Percentiles rank a stretch among this genome's conserved stretches.
These are phyloP conservation scores for Coelogynopora nodosa DNA, from an alignment of 2,888 invertebrate species.

Conservation along the genomic window DNA sequence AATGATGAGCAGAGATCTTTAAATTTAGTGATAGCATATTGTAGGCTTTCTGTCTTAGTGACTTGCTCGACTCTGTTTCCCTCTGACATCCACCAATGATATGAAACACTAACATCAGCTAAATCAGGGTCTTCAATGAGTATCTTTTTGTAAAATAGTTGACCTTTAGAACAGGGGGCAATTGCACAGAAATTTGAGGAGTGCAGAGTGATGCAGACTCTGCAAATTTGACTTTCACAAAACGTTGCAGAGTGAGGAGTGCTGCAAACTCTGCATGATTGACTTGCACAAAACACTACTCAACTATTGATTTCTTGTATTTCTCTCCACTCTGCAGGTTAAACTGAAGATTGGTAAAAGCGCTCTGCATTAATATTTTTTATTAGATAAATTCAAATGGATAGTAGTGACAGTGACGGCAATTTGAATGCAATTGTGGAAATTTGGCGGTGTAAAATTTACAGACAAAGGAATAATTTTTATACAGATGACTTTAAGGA, in stretches of 20 bases:
- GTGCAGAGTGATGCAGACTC: not conserved
- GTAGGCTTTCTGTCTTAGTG: too few relatives aligned
- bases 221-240: not conserved
- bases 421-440: not conserved
- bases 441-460: not conserved
- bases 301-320: not conserved
- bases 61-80: too few relatives aligned
- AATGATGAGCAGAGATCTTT: too few relatives aligned
- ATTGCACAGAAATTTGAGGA: too few relatives aligned
- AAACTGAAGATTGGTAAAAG: not conserved
- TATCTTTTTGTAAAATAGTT: too few relatives aligned
- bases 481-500: not conserved
- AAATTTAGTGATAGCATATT: too few relatives aligned
- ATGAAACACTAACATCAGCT: too few relatives aligned
- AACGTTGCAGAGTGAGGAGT: not conserved
- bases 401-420: not conserved
- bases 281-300: not conserved
- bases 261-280: not conserved
- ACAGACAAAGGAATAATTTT: slow-evolving; percentile 9
- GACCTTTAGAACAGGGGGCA: too few relatives aligned
- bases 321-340: not conserved
- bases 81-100: too few relatives aligned
- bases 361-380: not conserved
- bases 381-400: not conserved
- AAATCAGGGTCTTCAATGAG: too few relatives aligned